Conservation (phyloP, 2,888 invertebrate genomes). For the Platycnemis pennipes region DNA sequence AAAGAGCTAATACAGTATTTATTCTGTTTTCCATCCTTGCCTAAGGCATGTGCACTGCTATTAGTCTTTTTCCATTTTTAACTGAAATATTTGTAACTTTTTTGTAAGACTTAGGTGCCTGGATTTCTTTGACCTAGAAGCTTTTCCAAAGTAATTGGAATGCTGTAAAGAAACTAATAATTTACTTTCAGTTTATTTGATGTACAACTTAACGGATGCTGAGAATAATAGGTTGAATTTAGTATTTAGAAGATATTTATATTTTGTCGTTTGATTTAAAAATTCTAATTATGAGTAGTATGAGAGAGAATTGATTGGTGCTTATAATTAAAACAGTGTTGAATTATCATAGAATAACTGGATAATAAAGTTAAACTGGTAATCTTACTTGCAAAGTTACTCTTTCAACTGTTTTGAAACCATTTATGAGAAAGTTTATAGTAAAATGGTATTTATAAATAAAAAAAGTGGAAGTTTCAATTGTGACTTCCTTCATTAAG, state of each 20-base stretch:
- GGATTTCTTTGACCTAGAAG: background rate
- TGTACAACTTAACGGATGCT: background rate
- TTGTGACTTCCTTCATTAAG: background rate
- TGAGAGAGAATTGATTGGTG: too few species aligned
- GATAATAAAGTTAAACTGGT: too few species aligned
- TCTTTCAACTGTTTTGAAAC: too few species aligned
- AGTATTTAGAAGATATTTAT: background rate
- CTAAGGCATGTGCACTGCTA: slow-evolving; percentile 16
- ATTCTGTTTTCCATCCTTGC: background rate
- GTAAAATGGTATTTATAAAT: too few species aligned
- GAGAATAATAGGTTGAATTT: background rate
- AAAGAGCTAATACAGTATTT: background rate
- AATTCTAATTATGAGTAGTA: background rate
- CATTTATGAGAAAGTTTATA: too few species aligned
- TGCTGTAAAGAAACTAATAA: background rate
- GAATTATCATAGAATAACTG: too few species aligned
- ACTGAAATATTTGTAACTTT: background rate
- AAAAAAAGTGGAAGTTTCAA: background rate
- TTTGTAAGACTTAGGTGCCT: background rate
- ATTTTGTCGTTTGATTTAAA: background rate
- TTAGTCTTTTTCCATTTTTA: background rate
- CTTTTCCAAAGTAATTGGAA: background rate
- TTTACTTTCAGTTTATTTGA: background rate
- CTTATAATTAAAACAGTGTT: background rate
- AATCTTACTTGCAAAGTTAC: too few species aligned